phyloP scores from a whole-genome alignment of 37 sponge, comb jelly and placozoan genomes.

The Crambe crambe region DNA sequence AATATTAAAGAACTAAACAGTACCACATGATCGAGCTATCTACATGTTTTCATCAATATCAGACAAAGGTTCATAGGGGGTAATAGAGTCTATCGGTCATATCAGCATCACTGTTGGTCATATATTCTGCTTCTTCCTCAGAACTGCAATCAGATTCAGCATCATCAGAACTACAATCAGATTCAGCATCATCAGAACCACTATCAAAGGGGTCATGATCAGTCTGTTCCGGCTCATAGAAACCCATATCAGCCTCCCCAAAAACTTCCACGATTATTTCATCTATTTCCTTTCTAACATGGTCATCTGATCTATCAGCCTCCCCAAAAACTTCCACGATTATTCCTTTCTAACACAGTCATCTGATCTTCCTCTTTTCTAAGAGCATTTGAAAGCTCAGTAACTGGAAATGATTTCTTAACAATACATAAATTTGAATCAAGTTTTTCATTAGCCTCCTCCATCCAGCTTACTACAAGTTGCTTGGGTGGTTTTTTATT shows the following conservation, averaged over 20 bases:
- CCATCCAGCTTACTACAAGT: constrained; percentile 19
- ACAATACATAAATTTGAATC: constrained; percentile 5
- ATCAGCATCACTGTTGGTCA: neutral
- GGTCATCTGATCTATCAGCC: neutral
- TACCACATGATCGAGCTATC: no score
- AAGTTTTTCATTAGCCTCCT: neutral
- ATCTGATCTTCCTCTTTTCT: constrained; percentile 5
- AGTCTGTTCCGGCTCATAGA: neutral
- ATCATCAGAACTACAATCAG: neutral
- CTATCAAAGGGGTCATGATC: constrained; percentile 3
- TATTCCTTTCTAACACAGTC: neutral
- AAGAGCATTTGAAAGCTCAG: constrained; percentile 38
- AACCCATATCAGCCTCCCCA: neutral
- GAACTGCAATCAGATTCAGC: neutral
- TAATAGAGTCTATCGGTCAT: constrained; percentile 3
- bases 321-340: constrained; percentile 8
- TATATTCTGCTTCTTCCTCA: neutral
- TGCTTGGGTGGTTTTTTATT: neutral
- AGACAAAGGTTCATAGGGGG: neutral
- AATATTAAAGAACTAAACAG: neutral
- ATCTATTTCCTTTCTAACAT: no score
- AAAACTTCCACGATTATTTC: neutral
- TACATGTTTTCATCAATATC: neutral
- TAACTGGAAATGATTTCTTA: constrained; percentile 43
- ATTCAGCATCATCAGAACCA: constrained; percentile 4